Evolutionary conservation across 2,888 invertebrate genomes (phyloP).

Genomic region (Cheilosia soror): DNA sequence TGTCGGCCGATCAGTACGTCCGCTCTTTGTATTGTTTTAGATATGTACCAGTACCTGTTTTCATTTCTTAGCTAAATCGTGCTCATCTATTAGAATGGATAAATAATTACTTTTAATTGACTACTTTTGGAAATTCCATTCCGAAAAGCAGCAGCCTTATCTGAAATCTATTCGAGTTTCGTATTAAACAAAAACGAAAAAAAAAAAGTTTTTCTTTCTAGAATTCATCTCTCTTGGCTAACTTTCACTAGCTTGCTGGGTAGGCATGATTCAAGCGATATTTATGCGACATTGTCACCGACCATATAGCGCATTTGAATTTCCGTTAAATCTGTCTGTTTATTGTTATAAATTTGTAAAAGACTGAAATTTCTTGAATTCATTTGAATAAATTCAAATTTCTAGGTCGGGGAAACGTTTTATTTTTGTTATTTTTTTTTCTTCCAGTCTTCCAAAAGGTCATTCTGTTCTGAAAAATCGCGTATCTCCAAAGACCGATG

Average conservation of each 20-base stretch:
- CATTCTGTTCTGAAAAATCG: background rate
- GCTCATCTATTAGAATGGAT: conserved; percentile 28
- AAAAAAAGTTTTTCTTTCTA: conserved; percentile 27
- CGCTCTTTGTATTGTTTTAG: conserved; percentile 9
- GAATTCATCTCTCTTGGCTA: conserved; percentile 37
- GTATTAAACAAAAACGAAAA: background rate
- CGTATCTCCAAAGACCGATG: conserved; percentile 1
- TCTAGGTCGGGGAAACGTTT: conserved; percentile 14
- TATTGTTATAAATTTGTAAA: background rate
- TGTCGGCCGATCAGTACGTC: background rate
- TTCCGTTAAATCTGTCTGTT: conserved; percentile 44
- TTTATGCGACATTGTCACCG: conserved; percentile 36
- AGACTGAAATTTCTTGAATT: conserved; percentile 14
- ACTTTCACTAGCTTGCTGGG: conserved; percentile 40
- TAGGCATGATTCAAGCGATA: conserved; percentile 13
- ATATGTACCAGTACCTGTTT: background rate
- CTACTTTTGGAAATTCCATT: conserved; percentile 11
- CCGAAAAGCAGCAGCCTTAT: background rate
- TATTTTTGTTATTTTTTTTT: background rate
- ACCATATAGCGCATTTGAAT: conserved; percentile 33
- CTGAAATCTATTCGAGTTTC: conserved; percentile 18
- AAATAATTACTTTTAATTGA: conserved; percentile 47
- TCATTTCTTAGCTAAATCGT: conserved; percentile 35
- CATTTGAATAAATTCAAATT: conserved; percentile 49
- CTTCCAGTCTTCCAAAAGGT: background rate